These are phyloP conservation scores for Anticlea derivata DNA, from an alignment of 2,888 invertebrate species.

Conservation along the genomic window DNA sequence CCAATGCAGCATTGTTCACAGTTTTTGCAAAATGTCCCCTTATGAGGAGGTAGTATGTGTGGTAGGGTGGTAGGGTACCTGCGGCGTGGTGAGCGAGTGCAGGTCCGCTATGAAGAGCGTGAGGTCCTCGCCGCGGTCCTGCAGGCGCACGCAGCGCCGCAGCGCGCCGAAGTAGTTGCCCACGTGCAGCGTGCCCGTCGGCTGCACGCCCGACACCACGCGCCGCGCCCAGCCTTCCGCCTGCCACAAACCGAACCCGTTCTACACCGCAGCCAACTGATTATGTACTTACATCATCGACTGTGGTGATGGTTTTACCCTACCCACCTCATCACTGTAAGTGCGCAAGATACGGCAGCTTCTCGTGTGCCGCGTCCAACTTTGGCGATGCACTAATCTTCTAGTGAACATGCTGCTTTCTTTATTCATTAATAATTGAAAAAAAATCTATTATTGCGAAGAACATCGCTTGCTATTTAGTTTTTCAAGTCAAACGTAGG, in stretches of 20 bases:
- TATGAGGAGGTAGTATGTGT: neutral
- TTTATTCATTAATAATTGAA: no score
- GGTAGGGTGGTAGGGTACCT: neutral
- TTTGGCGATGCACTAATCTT: constrained; percentile 7
- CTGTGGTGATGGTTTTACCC: neutral
- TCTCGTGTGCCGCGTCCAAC: constrained; percentile 4
- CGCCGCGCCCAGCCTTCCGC: constrained; percentile 76
- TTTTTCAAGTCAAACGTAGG: no score
- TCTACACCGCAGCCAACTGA: neutral
- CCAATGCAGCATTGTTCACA: no score
- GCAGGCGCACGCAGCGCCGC: constrained; percentile 92
- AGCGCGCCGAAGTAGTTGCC: constrained; percentile 99
- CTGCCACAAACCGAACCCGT: neutral
- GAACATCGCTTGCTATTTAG: no score
- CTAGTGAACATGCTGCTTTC: constrained; percentile 4
- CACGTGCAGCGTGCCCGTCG: constrained; percentile 96
- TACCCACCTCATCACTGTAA: constrained; percentile 15
- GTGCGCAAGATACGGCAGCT: neutral
- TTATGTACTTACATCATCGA: no score
- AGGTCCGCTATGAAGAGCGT: constrained; percentile 95
- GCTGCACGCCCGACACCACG: constrained; percentile 97
- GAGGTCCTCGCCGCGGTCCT: constrained; percentile 87
- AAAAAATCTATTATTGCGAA: no score
- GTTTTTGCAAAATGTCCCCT: no score
- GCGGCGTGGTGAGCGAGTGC: constrained; percentile 93